Conservation (phyloP, 2,113 vertebrate genomes). For the Oriolus oriolus region DNA sequence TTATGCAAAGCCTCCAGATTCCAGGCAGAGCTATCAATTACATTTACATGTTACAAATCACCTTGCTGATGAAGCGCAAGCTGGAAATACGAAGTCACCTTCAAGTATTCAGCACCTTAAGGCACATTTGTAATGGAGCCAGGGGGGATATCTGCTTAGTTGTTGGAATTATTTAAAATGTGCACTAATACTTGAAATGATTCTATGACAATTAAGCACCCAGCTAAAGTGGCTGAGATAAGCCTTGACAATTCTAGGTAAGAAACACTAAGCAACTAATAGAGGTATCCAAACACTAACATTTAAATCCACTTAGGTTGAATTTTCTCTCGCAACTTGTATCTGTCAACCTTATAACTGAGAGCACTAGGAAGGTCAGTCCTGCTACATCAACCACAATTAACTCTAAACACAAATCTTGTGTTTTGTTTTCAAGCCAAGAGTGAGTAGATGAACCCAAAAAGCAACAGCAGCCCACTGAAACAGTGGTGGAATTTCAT, state of each 20-base stretch:
- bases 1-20: background rate
- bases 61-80: background rate
- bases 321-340: background rate
- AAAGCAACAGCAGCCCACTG: background rate
- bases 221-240: background rate
- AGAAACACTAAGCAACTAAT: background rate
- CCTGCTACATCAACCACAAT: background rate
- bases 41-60: background rate
- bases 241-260: constrained; percentile 1
- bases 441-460: background rate
- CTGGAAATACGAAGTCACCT: background rate
- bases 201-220: background rate
- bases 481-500: background rate
- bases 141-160: background rate
- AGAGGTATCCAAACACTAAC: background rate
- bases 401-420: background rate
- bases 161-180: background rate
- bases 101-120: background rate
- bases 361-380: background rate
- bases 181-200: background rate
- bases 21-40: background rate
- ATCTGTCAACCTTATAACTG: background rate
- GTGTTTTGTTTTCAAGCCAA: background rate
- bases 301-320: background rate
- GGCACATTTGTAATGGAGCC: background rate